These are phyloP conservation scores for Ataeniobius toweri DNA, from an alignment of 2,797 vertebrate species.

Conservation along the genomic window DNA sequence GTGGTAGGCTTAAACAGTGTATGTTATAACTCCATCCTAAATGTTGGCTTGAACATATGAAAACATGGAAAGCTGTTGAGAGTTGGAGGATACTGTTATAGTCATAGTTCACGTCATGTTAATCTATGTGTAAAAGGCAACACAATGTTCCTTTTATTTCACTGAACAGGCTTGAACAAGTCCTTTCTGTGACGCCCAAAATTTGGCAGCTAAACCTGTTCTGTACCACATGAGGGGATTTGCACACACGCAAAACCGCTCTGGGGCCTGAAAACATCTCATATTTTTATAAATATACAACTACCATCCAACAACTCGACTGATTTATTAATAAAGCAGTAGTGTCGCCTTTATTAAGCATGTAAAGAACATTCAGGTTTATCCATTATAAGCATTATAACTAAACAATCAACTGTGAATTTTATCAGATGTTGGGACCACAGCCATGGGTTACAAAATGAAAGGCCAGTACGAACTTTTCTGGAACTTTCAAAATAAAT, in stretches of 20 bases:
- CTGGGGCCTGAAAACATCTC: slow-evolving; percentile 28
- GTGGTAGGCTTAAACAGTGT: neutral
- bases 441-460: too few species aligned
- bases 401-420: slow-evolving; percentile 13
- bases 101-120: neutral
- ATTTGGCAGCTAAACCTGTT: slow-evolving; percentile 61
- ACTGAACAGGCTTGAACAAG: slow-evolving; percentile 56
- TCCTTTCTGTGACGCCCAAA: slow-evolving; percentile 42
- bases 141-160: neutral
- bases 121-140: slow-evolving; percentile 6
- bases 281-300: slow-evolving; percentile 22
- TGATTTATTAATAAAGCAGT: slow-evolving; percentile 14
- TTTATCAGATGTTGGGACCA: slow-evolving; percentile 8
- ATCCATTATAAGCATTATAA: slow-evolving; percentile 31
- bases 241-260: slow-evolving; percentile 4
- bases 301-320: neutral
- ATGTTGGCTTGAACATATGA: slow-evolving; percentile 2
- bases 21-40: slow-evolving; percentile 31
- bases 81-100: slow-evolving; percentile 11
- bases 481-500: too few species aligned
- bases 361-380: slow-evolving; percentile 14
- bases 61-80: slow-evolving; percentile 31
- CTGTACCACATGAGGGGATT: slow-evolving; percentile 31
- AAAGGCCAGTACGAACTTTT: too few species aligned
- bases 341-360: slow-evolving; percentile 25